phyloP scores from a whole-genome alignment of 2,888 invertebrate genomes.

The Megalurothrips usitatus region DNA sequence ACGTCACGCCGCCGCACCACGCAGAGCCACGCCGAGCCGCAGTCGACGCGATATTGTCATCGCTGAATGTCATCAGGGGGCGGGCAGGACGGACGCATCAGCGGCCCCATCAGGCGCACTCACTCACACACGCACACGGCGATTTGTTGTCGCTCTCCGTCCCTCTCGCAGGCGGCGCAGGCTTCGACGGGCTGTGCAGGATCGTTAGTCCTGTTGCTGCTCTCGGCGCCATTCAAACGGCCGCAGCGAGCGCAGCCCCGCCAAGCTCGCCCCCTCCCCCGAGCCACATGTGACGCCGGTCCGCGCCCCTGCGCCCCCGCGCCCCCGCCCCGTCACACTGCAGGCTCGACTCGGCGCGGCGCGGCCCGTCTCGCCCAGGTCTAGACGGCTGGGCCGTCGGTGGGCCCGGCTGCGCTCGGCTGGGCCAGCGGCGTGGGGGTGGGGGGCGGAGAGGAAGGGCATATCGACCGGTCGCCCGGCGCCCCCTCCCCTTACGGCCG shows the following conservation, averaged over 20 bases:
- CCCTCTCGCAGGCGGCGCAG: no score
- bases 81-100: no score
- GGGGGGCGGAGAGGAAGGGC: background rate
- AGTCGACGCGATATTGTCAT: no score
- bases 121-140: no score
- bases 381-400: background rate
- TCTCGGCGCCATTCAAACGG: background rate
- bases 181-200: background rate
- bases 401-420: background rate
- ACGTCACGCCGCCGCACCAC: no score
- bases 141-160: no score
- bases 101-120: no score
- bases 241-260: background rate
- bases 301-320: background rate
- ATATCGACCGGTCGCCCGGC: background rate
- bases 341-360: background rate
- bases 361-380: constrained; percentile 20
- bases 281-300: background rate
- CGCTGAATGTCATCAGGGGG: no score
- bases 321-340: background rate
- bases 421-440: background rate
- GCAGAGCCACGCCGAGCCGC: no score
- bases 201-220: constrained; percentile 22
- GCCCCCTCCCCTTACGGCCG: background rate
- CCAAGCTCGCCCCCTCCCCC: background rate